phyloP scores from a whole-genome alignment of 2,113 vertebrate species.

The Saguinus imperator region DNA sequence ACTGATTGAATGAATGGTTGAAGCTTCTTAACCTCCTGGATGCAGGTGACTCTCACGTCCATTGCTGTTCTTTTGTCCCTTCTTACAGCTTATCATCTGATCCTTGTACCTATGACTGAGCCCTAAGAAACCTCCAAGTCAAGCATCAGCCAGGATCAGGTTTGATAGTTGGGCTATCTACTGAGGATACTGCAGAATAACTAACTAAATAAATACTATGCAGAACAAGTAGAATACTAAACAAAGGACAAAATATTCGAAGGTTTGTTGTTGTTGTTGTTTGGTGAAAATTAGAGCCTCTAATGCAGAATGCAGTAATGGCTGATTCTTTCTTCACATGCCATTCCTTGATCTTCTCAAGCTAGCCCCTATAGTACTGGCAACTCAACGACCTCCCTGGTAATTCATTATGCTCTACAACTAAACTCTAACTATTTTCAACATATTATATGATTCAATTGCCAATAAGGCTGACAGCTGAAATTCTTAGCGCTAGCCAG shows the following conservation, averaged over 20 bases:
- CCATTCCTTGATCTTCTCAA: neutral
- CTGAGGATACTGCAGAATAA: neutral
- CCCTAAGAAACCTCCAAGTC: neutral
- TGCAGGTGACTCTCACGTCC: neutral
- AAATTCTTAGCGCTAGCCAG: conserved; percentile 13
- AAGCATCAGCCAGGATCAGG: neutral
- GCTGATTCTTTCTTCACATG: neutral
- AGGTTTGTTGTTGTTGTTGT: neutral
- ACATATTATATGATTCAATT: neutral
- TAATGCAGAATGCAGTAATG: neutral
- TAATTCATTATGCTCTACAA: neutral
- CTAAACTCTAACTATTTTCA: conserved; percentile 19
- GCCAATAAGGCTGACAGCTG: neutral
- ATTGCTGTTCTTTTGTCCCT: neutral
- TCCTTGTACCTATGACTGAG: neutral
- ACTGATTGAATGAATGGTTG: neutral
- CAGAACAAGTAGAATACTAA: neutral
- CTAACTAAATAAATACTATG: neutral
- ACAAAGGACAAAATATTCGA: neutral
- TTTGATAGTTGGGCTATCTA: neutral
- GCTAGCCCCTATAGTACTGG: neutral
- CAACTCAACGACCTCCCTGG: neutral
- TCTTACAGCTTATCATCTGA: neutral
- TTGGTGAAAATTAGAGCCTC: neutral
- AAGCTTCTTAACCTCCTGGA: neutral